A percentile compares a stretch with the other conserved stretches of the same genome.
Evolutionary conservation across 2,113 vertebrate species (phyloP).

Genomic region (Physeter macrocephalus): DNA sequence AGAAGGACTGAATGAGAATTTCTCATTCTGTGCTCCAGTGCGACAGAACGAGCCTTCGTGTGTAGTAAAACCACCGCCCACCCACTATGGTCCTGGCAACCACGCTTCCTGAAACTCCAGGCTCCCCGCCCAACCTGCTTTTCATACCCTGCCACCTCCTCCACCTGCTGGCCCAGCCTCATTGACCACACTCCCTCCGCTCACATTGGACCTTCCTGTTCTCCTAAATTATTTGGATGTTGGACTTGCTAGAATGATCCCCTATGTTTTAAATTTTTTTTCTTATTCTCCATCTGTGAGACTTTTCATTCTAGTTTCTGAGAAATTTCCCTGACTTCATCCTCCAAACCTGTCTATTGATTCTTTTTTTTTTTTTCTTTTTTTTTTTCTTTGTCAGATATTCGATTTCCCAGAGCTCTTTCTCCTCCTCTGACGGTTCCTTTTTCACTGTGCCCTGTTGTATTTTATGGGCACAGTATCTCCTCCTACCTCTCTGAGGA

Average conservation of each 20-base stretch:
- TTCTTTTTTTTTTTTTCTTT: neutral
- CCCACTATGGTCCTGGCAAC: rapidly evolving
- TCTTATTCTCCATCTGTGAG: neutral
- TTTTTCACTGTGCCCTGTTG: neutral
- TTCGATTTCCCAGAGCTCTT: neutral
- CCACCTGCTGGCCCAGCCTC: neutral
- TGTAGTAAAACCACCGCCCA: neutral
- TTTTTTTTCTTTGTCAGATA: neutral
- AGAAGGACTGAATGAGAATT: neutral
- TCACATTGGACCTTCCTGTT: neutral
- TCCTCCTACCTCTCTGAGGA: neutral
- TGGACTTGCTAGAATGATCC: neutral
- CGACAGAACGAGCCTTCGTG: neutral
- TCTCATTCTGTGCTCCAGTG: neutral
- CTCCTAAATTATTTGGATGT: no score
- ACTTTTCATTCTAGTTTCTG: neutral
- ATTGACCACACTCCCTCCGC: rapidly evolving
- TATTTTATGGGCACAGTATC: neutral
- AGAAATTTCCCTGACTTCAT: neutral
- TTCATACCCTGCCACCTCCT: rapidly evolving
- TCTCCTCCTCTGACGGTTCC: no score
- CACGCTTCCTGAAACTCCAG: rapidly evolving
- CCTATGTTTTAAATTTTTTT: neutral
- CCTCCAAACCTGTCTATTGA: neutral
- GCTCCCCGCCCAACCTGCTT: neutral